Conservation (phyloP, 1,140 invertebrate genomes). For the Xylocopa sonorina region DNA sequence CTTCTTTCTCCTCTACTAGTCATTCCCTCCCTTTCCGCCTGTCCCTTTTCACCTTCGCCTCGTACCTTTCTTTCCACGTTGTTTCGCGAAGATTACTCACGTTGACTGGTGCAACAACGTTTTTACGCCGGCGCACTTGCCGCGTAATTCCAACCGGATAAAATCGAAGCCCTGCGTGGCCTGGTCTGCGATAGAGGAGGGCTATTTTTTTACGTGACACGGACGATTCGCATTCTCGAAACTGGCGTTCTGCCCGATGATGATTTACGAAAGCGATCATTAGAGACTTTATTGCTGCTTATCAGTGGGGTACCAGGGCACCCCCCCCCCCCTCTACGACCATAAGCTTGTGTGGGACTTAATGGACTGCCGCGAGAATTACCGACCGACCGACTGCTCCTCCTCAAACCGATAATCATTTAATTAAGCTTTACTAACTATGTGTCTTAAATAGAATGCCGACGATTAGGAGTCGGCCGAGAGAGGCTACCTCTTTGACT, state of each 20-base stretch:
- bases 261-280: slow-evolving; percentile 50
- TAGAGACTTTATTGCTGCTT: slow-evolving; percentile 45
- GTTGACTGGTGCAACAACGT: slow-evolving; percentile 46
- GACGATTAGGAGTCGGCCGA: slow-evolving; percentile 14
- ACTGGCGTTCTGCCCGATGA: slow-evolving; percentile 13
- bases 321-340: too few species aligned
- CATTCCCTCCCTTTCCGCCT: neutral
- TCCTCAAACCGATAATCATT: slow-evolving; percentile 1
- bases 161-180: neutral
- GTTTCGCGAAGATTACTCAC: slow-evolving; percentile 56
- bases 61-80: slow-evolving; percentile 59
- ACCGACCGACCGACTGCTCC: slow-evolving; percentile 20
- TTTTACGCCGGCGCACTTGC: slow-evolving; percentile 47
- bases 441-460: slow-evolving; percentile 19
- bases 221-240: slow-evolving; percentile 20
- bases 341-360: too few species aligned
- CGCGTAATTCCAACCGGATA: slow-evolving; percentile 37
- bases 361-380: slow-evolving; percentile 23
- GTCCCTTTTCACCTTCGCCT: slow-evolving; percentile 44
- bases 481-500: neutral
- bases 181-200: too few species aligned
- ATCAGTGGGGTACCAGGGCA: neutral
- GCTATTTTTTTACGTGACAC: slow-evolving; percentile 13
- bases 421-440: slow-evolving; percentile 47
- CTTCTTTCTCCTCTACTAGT: neutral